Conservation (phyloP, 2,113 vertebrate species). For the Strix aluco region DNA sequence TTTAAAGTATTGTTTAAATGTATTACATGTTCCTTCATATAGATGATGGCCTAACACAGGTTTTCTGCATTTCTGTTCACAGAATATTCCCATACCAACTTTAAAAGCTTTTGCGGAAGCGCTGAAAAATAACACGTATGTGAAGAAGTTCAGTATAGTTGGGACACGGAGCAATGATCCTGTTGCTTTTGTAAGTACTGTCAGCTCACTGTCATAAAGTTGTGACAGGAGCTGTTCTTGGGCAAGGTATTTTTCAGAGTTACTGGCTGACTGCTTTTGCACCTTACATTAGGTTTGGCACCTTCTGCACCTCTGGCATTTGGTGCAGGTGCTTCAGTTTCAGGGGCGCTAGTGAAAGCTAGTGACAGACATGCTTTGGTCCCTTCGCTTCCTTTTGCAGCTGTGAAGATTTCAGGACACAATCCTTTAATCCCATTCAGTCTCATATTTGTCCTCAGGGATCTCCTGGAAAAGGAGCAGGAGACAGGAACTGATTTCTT, state of each 20-base stretch:
- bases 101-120: constrained; percentile 92
- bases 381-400: not conserved
- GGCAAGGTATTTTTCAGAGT: not conserved
- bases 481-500: not conserved
- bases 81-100: constrained; percentile 93
- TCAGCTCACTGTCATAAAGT: fast-evolving
- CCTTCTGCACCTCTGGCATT: not conserved
- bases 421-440: not conserved
- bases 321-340: not conserved
- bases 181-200: constrained; percentile 88
- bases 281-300: not conserved
- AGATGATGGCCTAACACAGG: not conserved
- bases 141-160: constrained; percentile 95
- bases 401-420: not conserved
- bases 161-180: constrained; percentile 95
- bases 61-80: constrained; percentile 11
- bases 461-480: fast-evolving
- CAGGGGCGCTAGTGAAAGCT: not conserved
- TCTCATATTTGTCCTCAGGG: not conserved
- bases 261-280: not conserved
- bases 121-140: constrained; percentile 85
- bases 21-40: not conserved
- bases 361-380: not conserved
- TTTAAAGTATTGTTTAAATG: not conserved
- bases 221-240: not conserved